Percentiles rank a stretch among this genome's conserved stretches.
These are phyloP conservation scores for Propithecus deckenii DNA, from an alignment of 2,797 vertebrate species.

Conservation along the genomic window DNA sequence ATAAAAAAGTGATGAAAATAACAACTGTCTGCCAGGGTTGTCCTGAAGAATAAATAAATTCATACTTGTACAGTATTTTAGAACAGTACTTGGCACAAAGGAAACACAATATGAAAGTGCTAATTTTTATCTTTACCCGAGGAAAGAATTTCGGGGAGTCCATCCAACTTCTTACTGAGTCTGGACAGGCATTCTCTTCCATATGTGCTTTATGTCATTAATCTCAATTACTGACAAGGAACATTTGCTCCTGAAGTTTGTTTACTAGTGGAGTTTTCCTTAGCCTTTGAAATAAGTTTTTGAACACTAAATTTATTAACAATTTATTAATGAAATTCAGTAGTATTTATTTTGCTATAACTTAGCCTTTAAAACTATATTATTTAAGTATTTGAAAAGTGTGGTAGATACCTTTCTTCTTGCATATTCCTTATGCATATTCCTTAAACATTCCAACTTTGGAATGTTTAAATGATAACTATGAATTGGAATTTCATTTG, in stretches of 20 bases:
- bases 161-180: slow-evolving; percentile 1
- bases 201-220: slow-evolving; percentile 51
- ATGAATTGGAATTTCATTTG: slow-evolving; percentile 10
- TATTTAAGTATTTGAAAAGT: slow-evolving; percentile 48
- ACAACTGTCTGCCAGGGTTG: neutral
- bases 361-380: neutral
- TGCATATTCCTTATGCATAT: neutral
- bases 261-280: neutral
- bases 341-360: slow-evolving; percentile 49
- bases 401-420: slow-evolving; percentile 6
- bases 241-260: slow-evolving; percentile 50
- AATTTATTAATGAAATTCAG: slow-evolving; percentile 51
- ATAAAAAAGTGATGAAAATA: neutral
- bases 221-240: slow-evolving; percentile 51
- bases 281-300: slow-evolving; percentile 48
- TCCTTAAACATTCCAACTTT: neutral
- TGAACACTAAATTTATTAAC: slow-evolving; percentile 50
- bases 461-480: neutral
- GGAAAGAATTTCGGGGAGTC: slow-evolving; percentile 48
- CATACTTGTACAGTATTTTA: neutral
- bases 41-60: neutral
- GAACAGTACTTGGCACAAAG: neutral
- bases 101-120: neutral
- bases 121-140: slow-evolving; percentile 40
- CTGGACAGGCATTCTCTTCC: slow-evolving; percentile 23